These are phyloP conservation scores for Siderastrea radians DNA, from an alignment of 92 coral and sea anemone species.

Conservation along the genomic window DNA sequence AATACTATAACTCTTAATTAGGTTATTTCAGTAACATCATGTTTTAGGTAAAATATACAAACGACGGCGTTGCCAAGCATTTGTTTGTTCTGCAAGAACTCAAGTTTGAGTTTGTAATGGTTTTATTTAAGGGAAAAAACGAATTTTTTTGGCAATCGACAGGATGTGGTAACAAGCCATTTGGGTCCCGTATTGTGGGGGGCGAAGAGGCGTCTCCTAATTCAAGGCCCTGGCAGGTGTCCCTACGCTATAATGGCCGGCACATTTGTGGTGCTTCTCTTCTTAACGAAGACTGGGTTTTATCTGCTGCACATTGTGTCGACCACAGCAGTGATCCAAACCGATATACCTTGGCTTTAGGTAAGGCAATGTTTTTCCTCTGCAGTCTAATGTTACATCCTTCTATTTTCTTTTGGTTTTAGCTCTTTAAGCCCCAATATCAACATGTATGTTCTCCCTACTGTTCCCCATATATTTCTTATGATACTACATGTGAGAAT, in stretches of 20 bases:
- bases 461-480: too few relatives aligned
- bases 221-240: constrained; percentile 23
- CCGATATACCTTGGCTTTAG: constrained; percentile 45
- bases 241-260: constrained; percentile 29
- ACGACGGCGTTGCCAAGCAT: too few relatives aligned
- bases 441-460: too few relatives aligned
- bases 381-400: not conserved
- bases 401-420: constrained; percentile 13
- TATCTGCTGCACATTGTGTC: constrained; percentile 72
- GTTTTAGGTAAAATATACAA: too few relatives aligned
- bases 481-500: too few relatives aligned
- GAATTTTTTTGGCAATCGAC: not conserved
- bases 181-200: constrained; percentile 67
- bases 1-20: too few relatives aligned
- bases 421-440: too few relatives aligned
- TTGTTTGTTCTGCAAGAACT: too few relatives aligned
- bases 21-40: too few relatives aligned
- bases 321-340: constrained; percentile 42
- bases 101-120: not conserved
- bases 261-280: constrained; percentile 64
- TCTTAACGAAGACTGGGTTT: constrained; percentile 45
- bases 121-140: not conserved
- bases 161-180: constrained; percentile 43
- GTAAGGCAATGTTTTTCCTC: constrained; percentile 24
- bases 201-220: constrained; percentile 65